Percentiles rank a stretch among this genome's conserved stretches.
Evolutionary conservation across 1,140 invertebrate genomes (phyloP).

Genomic region (Chionoecetes opilio): DNA sequence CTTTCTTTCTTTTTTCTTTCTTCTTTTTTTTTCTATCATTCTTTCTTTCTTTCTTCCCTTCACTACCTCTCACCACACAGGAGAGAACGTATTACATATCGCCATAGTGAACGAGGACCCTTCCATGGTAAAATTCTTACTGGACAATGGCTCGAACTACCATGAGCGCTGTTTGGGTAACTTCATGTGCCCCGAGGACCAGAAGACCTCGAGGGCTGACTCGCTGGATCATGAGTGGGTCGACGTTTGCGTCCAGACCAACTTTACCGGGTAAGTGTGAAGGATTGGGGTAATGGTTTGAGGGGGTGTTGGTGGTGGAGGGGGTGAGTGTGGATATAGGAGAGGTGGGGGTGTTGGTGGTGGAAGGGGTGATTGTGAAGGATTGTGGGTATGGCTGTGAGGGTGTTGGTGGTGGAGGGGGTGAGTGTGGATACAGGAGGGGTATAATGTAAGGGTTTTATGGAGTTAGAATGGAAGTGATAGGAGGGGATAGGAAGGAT

Average conservation of each 20-base stretch:
- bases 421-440: no score
- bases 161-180: constrained; percentile 96
- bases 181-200: constrained; percentile 99
- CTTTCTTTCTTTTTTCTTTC: background rate
- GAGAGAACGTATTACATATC: constrained; percentile 96
- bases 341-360: no score
- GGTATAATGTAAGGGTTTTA: background rate
- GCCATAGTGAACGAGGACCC: constrained; percentile 99
- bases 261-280: constrained; percentile 93
- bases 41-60: background rate
- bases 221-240: constrained; percentile 96
- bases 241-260: constrained; percentile 92
- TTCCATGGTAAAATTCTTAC: constrained; percentile 97
- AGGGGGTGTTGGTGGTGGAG: background rate
- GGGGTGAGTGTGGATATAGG: no score
- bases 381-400: no score
- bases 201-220: constrained; percentile 94
- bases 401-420: no score
- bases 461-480: background rate
- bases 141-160: constrained; percentile 95
- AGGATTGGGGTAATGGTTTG: no score
- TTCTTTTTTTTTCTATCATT: background rate
- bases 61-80: constrained; percentile 83
- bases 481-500: background rate
- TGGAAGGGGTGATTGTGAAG: constrained; percentile 87